Base-by-base conservation (phyloP, 2,113 vertebrate species). In the Aptenodytes forsteri region DNA sequence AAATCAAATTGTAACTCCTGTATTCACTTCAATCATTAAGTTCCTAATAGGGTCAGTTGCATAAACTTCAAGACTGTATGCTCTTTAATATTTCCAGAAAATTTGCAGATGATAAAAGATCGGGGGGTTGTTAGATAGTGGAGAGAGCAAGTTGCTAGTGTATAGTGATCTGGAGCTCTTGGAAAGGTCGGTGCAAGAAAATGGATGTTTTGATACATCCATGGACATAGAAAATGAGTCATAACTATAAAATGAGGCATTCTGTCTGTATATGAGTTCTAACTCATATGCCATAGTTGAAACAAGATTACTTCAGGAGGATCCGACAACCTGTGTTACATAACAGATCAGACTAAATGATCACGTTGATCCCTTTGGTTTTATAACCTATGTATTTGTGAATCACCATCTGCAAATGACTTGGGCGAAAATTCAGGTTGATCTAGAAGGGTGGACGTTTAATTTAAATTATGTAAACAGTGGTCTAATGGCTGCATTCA, bases 91-190 rank as follows among this genome's bases (percentile, higher is more conserved):
- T 59, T 81, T 47, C 66, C 78, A 44, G 47, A 42, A n/a, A 13
- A 47, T 21, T 5, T 71, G 47, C 44, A 62, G 29, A 2, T 55
- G n/a, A 26, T 67, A 17, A 44, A 21, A 69, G 26, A 6, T 4
- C 1, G 1, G 9, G 15, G 18, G 12, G 0, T 26, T 70, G 23
- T 49, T 58, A 38, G 38, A 4, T 16, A 34, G 30, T 7, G 11
- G 55, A 44, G 64, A 73, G 49, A 44, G 36, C 49, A 70, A 4
- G 13, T 61, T 1, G 1, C 34, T 66, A 9, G 13, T 13, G 21
- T 11, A 2, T 9, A 4, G 59, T 29, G 32, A 20, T 34, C 27
- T 38, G 36, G 26, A 86, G 14, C 54, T 77, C 47, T 12, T 64
- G 92, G 52, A 23, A 79, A 27, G 66, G 27, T 30, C 0, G 0